These are phyloP conservation scores for Plestiodon gilberti DNA, from an alignment of 2,113 vertebrate genomes.

Conservation along the genomic window DNA sequence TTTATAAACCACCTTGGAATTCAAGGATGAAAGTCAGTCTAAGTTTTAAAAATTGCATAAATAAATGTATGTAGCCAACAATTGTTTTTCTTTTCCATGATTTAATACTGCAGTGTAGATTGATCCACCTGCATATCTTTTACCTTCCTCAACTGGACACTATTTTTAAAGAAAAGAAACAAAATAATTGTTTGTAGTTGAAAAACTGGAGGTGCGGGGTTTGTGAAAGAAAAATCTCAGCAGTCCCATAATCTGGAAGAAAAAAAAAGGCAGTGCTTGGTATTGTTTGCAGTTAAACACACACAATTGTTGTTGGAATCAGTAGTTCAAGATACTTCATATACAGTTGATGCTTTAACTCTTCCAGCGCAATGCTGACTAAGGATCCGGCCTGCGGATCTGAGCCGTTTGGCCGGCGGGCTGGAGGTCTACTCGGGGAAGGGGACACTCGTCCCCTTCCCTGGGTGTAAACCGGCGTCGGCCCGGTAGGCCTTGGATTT, in stretches of 20 bases:
- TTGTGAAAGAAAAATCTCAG: not conserved
- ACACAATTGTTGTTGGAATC: not conserved
- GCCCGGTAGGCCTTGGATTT: no score
- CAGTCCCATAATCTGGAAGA: not conserved
- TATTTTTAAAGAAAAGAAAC: not conserved
- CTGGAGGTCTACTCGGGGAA: no score
- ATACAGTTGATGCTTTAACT: no score
- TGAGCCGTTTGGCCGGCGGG: no score
- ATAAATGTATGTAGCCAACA: not conserved
- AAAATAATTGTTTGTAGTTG: not conserved
- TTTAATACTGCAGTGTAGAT: not conserved
- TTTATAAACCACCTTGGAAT: no score
- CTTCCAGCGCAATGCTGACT: no score
- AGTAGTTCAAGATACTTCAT: not conserved
- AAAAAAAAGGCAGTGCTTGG: no score
- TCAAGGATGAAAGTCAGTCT: no score
- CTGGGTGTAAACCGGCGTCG: no score
- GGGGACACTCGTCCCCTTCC: no score
- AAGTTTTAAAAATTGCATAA: not conserved
- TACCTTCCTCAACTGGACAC: not conserved
- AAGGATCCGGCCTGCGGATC: no score
- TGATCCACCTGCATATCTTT: not conserved
- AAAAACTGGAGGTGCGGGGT: not conserved
- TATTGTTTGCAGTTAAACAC: not conserved
- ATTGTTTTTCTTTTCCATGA: not conserved